These are phyloP conservation scores for Xerus inauris DNA, from an alignment of 2,113 vertebrate genomes.

Conservation along the genomic window DNA sequence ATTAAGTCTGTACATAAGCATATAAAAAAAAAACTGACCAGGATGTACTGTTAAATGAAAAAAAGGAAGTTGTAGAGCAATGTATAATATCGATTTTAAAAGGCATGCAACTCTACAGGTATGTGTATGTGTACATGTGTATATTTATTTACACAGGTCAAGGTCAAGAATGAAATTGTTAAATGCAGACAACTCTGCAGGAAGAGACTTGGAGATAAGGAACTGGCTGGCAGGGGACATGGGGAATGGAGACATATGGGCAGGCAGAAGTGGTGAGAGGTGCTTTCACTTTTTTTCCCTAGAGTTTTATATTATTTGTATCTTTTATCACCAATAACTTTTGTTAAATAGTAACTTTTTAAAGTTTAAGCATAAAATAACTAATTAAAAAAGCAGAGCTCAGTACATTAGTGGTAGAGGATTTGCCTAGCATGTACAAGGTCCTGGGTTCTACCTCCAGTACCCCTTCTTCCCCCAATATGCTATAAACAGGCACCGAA, in stretches of 20 bases:
- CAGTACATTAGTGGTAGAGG: too few species aligned
- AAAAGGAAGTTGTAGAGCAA: neutral
- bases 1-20: neutral
- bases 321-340: neutral
- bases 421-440: too few species aligned
- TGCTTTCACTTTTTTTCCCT: neutral
- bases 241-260: too few species aligned
- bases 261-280: neutral
- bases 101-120: neutral
- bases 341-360: neutral
- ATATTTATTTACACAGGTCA: neutral
- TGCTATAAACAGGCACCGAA: too few species aligned
- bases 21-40: neutral
- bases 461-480: too few species aligned
- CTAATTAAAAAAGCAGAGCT: neutral
- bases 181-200: neutral
- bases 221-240: neutral
- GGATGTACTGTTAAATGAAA: neutral
- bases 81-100: neutral
- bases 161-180: neutral
- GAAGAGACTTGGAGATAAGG: neutral
- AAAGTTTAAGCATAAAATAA: neutral
- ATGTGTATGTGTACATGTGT: neutral
- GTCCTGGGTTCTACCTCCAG: too few species aligned
- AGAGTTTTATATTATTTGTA: neutral